These are phyloP conservation scores for Zaprionus ornatus DNA, from an alignment of 1,140 invertebrate species.

Conservation along the genomic window DNA sequence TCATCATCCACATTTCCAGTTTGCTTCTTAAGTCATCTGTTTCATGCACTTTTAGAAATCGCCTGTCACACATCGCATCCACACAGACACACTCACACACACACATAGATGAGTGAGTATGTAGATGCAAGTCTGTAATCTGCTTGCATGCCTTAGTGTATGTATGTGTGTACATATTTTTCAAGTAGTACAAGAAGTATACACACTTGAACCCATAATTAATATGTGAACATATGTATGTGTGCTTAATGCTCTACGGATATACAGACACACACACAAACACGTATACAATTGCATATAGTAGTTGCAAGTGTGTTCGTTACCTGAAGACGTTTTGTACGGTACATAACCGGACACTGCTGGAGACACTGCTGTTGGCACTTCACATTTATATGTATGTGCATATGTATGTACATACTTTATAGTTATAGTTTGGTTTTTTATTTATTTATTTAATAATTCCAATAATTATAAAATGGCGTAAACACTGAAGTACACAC, in stretches of 20 bases:
- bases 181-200: constrained; percentile 57
- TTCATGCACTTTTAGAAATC: constrained; percentile 49
- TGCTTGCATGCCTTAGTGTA: constrained; percentile 12
- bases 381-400: background rate
- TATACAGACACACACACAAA: constrained; percentile 12
- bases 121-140: constrained; percentile 4
- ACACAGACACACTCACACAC: background rate
- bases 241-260: constrained; percentile 20
- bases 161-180: constrained; percentile 31
- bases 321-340: background rate
- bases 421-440: background rate
- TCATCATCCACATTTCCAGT: constrained; percentile 48
- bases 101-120: background rate
- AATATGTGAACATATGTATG: constrained; percentile 42
- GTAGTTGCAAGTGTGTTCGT: constrained; percentile 3
- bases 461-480: background rate
- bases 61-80: constrained; percentile 18
- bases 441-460: background rate
- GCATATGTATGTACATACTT: background rate
- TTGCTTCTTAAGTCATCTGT: constrained; percentile 56
- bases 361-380: background rate
- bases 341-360: background rate
- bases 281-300: background rate
- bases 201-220: constrained; percentile 70
- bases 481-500: background rate